Percentiles rank a stretch among this genome's conserved stretches.
Conservation (phyloP, 2,888 invertebrate species). For the Nemotelus nigrinus region DNA sequence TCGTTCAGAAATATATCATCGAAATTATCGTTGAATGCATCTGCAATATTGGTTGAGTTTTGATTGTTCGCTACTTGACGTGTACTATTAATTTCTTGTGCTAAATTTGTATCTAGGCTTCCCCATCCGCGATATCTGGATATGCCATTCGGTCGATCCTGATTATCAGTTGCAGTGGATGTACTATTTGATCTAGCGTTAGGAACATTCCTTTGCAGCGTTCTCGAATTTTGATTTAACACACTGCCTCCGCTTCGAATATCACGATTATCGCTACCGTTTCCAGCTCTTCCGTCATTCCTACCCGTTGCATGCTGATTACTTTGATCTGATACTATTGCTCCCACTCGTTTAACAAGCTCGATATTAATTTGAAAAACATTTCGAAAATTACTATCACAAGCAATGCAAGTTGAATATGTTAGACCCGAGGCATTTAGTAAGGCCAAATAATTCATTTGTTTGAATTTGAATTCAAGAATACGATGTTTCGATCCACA, state of each 20-base stretch:
- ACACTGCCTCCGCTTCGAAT: not conserved
- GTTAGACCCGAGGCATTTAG: slow-evolving; percentile 59
- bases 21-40: slow-evolving; percentile 9
- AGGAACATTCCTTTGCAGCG: not conserved
- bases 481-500: slow-evolving; percentile 57
- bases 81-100: not conserved
- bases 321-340: slow-evolving; percentile 57
- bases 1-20: slow-evolving; percentile 32
- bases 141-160: not conserved
- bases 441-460: slow-evolving; percentile 56
- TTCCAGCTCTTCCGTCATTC: not conserved
- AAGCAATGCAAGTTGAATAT: slow-evolving; percentile 62
- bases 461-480: slow-evolving; percentile 52
- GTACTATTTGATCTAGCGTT: slow-evolving; percentile 40
- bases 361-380: slow-evolving; percentile 62
- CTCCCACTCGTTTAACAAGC: slow-evolving; percentile 59
- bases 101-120: not conserved
- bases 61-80: not conserved
- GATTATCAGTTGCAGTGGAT: slow-evolving; percentile 21
- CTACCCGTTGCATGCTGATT: not conserved
- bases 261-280: not conserved
- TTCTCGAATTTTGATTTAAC: not conserved
- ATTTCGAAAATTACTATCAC: slow-evolving; percentile 60
- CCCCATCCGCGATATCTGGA: slow-evolving; percentile 42
- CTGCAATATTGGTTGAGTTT: not conserved